Percentiles rank a stretch among this genome's conserved stretches.
phyloP scores from a whole-genome alignment of 1,140 invertebrate genomes.

The Tetragonula clypearis region DNA sequence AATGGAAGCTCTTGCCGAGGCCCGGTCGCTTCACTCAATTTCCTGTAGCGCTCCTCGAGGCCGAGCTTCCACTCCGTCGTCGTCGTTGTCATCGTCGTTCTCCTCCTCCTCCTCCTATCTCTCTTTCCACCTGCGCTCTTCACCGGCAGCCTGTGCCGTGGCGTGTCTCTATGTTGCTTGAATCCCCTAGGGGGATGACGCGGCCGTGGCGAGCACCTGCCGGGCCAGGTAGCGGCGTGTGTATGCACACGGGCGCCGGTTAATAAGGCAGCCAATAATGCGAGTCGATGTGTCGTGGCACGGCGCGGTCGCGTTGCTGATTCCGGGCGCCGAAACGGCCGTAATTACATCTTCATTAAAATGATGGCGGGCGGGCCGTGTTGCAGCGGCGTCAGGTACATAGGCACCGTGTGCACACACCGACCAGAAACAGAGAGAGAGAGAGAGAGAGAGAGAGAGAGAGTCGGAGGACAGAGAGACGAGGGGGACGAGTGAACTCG shows the following conservation, averaged over 20 bases:
- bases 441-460: too few species aligned
- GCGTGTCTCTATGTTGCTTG: neutral
- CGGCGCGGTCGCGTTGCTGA: slow-evolving; percentile 70
- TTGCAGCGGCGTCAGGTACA: slow-evolving; percentile 64
- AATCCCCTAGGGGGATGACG: neutral
- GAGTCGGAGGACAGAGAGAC: neutral
- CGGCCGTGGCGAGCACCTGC: slow-evolving; percentile 13
- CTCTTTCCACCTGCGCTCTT: neutral
- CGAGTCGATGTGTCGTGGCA: slow-evolving; percentile 62
- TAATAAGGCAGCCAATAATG: slow-evolving; percentile 77
- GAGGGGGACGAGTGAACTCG: neutral
- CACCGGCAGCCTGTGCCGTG: neutral
- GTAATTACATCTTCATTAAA: slow-evolving; percentile 82
- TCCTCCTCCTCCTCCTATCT: neutral
- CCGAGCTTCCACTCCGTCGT: neutral
- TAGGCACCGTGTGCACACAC: slow-evolving; percentile 27
- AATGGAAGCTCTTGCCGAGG: slow-evolving; percentile 1
- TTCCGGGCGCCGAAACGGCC: slow-evolving; percentile 74
- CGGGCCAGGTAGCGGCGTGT: slow-evolving; percentile 23
- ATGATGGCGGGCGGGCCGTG: slow-evolving; percentile 71
- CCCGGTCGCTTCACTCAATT: slow-evolving; percentile 36
- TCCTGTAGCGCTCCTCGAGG: slow-evolving; percentile 21
- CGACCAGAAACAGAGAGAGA: neutral
- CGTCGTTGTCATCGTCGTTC: too few species aligned
- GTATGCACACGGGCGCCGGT: slow-evolving; percentile 41